Evolutionary conservation across 1,140 invertebrate species (phyloP).

Genomic region (Cotesia glomerata): DNA sequence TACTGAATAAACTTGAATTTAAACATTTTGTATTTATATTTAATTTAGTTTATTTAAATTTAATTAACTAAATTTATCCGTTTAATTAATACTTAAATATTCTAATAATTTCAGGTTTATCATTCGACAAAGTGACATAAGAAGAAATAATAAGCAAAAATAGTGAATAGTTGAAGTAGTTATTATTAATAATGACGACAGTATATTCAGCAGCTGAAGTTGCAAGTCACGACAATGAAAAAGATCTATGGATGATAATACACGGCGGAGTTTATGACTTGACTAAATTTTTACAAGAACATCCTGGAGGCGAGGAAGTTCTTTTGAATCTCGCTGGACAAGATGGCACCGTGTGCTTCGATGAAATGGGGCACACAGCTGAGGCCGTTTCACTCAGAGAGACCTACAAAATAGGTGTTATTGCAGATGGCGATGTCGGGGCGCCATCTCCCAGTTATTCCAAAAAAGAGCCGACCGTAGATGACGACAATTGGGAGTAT

Average conservation of each 20-base stretch:
- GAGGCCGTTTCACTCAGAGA: conserved; percentile 77
- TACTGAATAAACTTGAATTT: no score
- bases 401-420: conserved; percentile 73
- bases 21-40: not conserved
- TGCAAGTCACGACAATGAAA: conserved; percentile 48
- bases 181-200: conserved; percentile 52
- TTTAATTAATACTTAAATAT: no score
- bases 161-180: not conserved
- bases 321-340: conserved; percentile 75
- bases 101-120: no score
- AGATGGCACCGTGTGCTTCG: conserved; percentile 79
- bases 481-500: conserved; percentile 50
- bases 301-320: conserved; percentile 87
- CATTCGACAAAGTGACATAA: no score
- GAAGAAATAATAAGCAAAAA: not conserved
- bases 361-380: conserved; percentile 82
- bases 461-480: conserved; percentile 18
- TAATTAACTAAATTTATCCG: not conserved
- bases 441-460: not conserved
- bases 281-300: conserved; percentile 67
- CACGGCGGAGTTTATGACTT: conserved; percentile 67
- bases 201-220: conserved; percentile 61
- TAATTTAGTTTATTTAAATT: not conserved
- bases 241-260: conserved; percentile 64
- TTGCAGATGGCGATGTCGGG: conserved; percentile 50